Conservation (phyloP, 2,113 vertebrate species). For the Narcine bancroftii region DNA sequence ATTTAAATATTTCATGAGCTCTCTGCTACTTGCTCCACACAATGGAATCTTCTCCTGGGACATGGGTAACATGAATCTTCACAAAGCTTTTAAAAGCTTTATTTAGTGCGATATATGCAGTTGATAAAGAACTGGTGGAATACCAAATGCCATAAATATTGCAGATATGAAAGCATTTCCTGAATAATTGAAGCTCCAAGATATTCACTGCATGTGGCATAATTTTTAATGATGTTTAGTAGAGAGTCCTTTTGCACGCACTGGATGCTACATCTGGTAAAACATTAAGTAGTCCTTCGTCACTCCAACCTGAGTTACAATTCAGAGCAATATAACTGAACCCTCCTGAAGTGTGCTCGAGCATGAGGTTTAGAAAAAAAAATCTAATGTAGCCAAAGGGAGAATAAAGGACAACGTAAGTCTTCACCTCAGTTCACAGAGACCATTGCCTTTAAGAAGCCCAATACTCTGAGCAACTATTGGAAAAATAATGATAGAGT, state of each 20-base stretch:
- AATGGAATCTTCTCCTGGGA: conserved; percentile 15
- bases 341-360: not conserved
- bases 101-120: not conserved
- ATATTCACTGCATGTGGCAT: not conserved
- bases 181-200: not conserved
- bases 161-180: not conserved
- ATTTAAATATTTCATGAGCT: conserved; percentile 34
- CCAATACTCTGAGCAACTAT: not conserved
- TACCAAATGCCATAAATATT: not conserved
- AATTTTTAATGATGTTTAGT: not conserved
- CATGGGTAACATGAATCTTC: not conserved
- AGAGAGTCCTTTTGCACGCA: not conserved
- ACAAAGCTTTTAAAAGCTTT: conserved; percentile 26
- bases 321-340: not conserved
- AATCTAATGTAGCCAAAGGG: not conserved
- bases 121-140: not conserved
- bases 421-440: not conserved
- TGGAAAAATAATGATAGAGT: not conserved
- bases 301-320: not conserved
- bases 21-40: not conserved
- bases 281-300: not conserved
- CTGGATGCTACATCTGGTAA: not conserved
- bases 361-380: not conserved
- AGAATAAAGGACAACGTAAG: not conserved
- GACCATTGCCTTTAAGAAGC: not conserved